Conservation (phyloP, 2,113 vertebrate species). For the Tragelaphus scriptus region DNA sequence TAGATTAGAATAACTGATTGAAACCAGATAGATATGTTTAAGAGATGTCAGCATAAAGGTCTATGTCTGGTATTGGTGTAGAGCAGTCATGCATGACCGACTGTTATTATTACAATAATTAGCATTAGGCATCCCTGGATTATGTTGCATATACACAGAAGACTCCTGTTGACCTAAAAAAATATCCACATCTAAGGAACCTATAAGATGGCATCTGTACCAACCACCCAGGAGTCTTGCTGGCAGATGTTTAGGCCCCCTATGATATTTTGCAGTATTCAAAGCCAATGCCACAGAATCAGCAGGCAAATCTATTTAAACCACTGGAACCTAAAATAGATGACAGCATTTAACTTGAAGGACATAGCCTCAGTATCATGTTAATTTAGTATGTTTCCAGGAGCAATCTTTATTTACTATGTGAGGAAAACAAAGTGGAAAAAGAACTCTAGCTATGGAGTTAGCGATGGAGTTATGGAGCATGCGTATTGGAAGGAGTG, state of each 20-base stretch:
- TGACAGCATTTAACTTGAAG: not conserved
- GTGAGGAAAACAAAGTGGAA: not conserved
- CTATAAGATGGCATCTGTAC: not conserved
- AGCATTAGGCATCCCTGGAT: not conserved
- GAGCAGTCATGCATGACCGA: not conserved
- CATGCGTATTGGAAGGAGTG: not conserved
- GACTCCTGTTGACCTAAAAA: not conserved
- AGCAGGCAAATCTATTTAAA: not conserved
- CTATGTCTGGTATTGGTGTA: not conserved
- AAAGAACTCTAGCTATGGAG: not conserved
- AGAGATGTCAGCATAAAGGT: not conserved
- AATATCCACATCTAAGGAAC: not conserved
- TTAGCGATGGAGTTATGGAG: not conserved
- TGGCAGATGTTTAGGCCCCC: not conserved
- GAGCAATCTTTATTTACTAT: not conserved
- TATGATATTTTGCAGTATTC: not conserved
- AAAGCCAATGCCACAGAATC: not conserved
- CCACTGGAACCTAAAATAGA: not conserved
- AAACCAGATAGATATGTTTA: not conserved
- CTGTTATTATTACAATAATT: not conserved
- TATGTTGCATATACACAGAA: not conserved
- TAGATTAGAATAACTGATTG: not conserved
- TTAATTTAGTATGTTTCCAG: not conserved
- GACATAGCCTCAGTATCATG: not conserved
- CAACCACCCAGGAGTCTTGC: not conserved